Evolutionary conservation across 92 coral and sea anemone genomes (phyloP), one percentile per base, ranked within the genome.

Genomic region (Hydrozoanthus gracilis): DNA sequence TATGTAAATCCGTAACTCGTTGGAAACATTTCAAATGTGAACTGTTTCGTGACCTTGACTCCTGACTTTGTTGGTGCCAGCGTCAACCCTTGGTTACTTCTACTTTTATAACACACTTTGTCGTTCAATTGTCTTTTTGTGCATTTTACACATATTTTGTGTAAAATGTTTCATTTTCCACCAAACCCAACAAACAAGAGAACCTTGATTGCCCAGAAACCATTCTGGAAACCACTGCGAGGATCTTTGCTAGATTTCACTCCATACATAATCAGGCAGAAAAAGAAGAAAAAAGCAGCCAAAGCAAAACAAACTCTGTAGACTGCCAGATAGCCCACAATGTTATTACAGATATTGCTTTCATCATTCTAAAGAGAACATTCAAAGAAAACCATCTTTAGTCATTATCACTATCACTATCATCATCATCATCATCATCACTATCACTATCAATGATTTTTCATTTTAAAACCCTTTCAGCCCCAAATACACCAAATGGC

Each of bases 201-300:
- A 86, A 90, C 85, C 91, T 94, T 94, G 85, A 94, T 92, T 1
- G 93, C 98, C 98, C 98, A 94, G 89, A 91, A 91, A 4, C 98
- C 98, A 87, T 94, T 94, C 45, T 94, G 98, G 62, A 94, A 78
- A 45, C 94, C 93, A 73, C 94, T 82, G 27, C 98, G 88, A 3
- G 91, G 91, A 72, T 92, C 98, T 73, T 85, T 94, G 84, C 98
- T 94, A 69, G 87, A 89, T 3, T 76, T 73, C 15, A 94, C 98
- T 51, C 95, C 94, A 85, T 92, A 94, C 98, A 94, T 94, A 44
- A 94, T 87, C 44, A 94, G 60, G 75, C 98, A 92, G 89, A 94
- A 94, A 56, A 94, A 90, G 35, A 94, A 77, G 83, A 92, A 94
- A 74, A 94, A 94, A 15, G 93, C 94, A 4, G 98, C 98, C 90